Conservation (phyloP, 2,797 vertebrate genomes). For the Cirrhinus molitorella region DNA sequence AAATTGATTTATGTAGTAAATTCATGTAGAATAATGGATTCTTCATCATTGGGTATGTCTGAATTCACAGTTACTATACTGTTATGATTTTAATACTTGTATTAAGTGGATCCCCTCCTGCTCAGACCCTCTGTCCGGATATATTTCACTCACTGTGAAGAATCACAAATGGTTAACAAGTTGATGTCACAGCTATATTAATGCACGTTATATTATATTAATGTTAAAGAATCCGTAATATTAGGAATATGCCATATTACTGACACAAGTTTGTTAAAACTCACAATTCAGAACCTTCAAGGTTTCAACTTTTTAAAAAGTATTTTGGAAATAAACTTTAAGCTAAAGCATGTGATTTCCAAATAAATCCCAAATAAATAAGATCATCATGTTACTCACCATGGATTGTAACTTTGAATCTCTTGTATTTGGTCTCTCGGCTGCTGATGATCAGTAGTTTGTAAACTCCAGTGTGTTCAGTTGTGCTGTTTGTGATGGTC, state of each 20-base stretch:
- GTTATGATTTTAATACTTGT: background rate
- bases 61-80: background rate
- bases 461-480: conserved; percentile 5
- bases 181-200: background rate
- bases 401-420: background rate
- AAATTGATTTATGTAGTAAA: too few species aligned
- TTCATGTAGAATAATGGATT: too few species aligned
- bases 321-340: background rate
- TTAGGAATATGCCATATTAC: too few species aligned
- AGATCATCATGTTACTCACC: background rate
- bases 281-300: too few species aligned
- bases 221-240: too few species aligned
- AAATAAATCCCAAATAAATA: background rate
- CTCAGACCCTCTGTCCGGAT: background rate
- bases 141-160: background rate
- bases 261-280: too few species aligned
- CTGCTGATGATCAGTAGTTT: background rate
- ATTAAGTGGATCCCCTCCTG: background rate
- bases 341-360: background rate
- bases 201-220: too few species aligned
- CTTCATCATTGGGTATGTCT: too few species aligned
- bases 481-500: conserved; percentile 13
- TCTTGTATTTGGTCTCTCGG: background rate
- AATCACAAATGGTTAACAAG: background rate
- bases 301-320: too few species aligned